phyloP scores from a whole-genome alignment of 2,888 invertebrate species.

The Himalopsyche anomala region DNA sequence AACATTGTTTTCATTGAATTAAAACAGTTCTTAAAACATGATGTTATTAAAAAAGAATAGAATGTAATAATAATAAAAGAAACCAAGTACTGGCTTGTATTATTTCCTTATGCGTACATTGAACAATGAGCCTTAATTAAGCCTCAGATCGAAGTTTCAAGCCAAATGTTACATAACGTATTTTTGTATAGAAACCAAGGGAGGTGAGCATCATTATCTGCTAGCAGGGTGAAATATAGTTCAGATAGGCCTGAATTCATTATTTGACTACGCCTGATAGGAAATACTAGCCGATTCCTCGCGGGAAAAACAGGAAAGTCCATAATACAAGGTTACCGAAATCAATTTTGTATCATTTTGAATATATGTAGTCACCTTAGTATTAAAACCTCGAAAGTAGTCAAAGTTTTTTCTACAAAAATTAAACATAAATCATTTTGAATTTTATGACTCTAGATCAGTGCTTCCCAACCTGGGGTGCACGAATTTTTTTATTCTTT shows the following conservation, averaged over 20 bases:
- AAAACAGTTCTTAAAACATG: not conserved
- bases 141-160: not conserved
- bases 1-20: too few relatives aligned
- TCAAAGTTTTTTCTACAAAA: too few relatives aligned
- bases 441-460: too few relatives aligned
- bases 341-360: too few relatives aligned
- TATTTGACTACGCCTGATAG: not conserved
- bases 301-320: not conserved
- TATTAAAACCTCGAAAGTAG: too few relatives aligned
- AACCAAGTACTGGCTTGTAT: too few relatives aligned
- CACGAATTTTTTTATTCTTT: too few relatives aligned
- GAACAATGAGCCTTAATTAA: conserved; percentile 11
- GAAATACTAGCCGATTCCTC: not conserved
- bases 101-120: not conserved
- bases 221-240: not conserved
- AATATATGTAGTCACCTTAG: too few relatives aligned
- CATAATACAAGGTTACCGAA: too few relatives aligned
- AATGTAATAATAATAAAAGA: not conserved
- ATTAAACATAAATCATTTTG: too few relatives aligned
- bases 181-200: not conserved
- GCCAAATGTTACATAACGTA: conserved; percentile 22
- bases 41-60: not conserved
- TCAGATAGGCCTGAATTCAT: not conserved
- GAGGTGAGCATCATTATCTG: not conserved
- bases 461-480: too few relatives aligned